These are phyloP conservation scores for Solea solea DNA, from an alignment of 2,113 vertebrate species.

Conservation along the genomic window DNA sequence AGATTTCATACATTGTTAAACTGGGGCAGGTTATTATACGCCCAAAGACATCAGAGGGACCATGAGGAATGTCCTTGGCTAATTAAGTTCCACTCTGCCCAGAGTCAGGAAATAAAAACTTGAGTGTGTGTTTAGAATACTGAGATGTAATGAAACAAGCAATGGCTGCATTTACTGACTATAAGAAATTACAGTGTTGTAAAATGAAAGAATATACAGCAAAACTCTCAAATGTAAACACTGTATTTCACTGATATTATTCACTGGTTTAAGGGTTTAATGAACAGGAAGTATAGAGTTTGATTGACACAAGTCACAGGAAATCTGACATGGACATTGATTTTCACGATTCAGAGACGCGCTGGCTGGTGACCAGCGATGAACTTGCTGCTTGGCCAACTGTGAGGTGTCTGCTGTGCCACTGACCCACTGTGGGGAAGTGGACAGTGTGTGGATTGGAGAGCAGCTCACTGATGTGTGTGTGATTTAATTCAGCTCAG, in stretches of 20 bases:
- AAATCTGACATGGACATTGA: constrained; percentile 14
- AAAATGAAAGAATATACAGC: background rate
- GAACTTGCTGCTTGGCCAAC: constrained; percentile 31
- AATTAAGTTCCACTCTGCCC: background rate
- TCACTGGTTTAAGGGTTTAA: no score
- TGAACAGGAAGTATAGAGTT: no score
- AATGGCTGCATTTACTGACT: no score
- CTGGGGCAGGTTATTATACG: constrained; percentile 9
- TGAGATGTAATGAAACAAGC: background rate
- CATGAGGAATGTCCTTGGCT: constrained; percentile 11
- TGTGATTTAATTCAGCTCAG: constrained; percentile 72
- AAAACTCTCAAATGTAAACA: no score
- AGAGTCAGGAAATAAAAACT: no score
- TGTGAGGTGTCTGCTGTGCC: constrained; percentile 63
- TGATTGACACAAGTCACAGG: constrained; percentile 1
- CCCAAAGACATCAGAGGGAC: constrained; percentile 11
- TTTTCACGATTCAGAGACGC: constrained; percentile 23
- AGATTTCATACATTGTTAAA: constrained; percentile 40
- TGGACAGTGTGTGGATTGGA: constrained; percentile 62
- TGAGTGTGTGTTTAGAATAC: background rate
- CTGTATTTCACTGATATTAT: no score
- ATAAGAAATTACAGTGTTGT: background rate
- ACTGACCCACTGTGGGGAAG: constrained; percentile 72
- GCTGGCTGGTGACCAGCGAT: constrained; percentile 2
- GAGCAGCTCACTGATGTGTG: constrained; percentile 65